Evolutionary conservation across 2,113 vertebrate genomes (phyloP).

Genomic region (Apteryx owenii): DNA sequence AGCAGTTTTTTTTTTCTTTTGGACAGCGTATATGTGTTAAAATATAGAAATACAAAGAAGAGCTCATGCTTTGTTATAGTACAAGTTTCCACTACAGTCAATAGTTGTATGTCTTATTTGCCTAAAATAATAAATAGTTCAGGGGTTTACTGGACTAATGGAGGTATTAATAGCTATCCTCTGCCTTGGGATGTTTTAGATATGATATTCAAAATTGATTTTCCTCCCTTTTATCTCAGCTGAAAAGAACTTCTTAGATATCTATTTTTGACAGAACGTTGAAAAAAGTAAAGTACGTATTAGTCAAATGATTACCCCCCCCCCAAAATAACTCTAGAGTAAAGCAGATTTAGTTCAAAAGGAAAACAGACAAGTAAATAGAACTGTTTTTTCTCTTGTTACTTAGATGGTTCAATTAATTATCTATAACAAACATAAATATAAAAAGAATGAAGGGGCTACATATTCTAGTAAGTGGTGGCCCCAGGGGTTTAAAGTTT

Average conservation of each 20-base stretch:
- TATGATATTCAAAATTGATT: neutral
- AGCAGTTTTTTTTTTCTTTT: neutral
- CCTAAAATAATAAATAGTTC: neutral
- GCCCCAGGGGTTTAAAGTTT: neutral
- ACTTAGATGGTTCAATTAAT: neutral
- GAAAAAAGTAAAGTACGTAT: neutral
- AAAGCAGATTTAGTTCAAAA: neutral
- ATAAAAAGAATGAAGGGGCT: neutral
- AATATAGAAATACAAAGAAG: slow-evolving; percentile 16
- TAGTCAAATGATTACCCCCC: neutral
- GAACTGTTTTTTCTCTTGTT: neutral
- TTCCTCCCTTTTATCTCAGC: neutral
- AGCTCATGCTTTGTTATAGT: neutral
- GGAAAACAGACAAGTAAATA: neutral
- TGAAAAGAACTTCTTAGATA: neutral
- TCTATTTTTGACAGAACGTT: neutral
- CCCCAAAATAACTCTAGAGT: neutral
- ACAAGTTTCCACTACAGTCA: neutral
- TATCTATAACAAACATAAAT: neutral
- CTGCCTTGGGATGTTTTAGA: neutral
- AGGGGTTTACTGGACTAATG: neutral
- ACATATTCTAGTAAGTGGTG: neutral
- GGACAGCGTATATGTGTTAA: neutral
- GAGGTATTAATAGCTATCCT: neutral
- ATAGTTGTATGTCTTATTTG: neutral